These are phyloP conservation scores for Cantharis nigra DNA, from an alignment of 2,888 invertebrate species.

Conservation along the genomic window DNA sequence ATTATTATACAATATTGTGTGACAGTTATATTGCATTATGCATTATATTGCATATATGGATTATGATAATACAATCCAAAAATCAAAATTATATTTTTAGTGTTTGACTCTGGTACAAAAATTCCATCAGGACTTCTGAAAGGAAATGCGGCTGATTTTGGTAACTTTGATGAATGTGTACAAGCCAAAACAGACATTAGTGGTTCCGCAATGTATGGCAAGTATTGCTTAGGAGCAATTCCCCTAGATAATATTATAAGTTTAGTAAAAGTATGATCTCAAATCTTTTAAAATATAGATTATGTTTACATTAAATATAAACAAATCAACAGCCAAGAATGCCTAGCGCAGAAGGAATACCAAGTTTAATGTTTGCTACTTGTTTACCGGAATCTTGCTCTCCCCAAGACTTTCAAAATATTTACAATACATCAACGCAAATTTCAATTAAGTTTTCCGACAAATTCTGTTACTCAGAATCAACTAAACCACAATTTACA, in stretches of 20 bases:
- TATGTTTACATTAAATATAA: background rate
- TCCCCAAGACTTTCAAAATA: background rate
- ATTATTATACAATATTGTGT: background rate
- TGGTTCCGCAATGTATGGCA: conserved; percentile 1
- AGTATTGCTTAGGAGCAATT: conserved; percentile 26
- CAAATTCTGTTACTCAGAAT: background rate
- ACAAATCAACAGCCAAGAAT: background rate
- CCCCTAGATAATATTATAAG: background rate
- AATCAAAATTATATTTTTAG: background rate
- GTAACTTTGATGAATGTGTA: background rate
- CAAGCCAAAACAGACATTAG: background rate
- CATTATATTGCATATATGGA: too few relatives aligned
- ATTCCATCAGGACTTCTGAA: background rate
- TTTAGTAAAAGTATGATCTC: too few relatives aligned
- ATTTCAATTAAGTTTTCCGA: background rate
- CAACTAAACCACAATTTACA: conserved; percentile 3
- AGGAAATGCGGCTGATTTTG: background rate
- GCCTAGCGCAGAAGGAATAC: background rate
- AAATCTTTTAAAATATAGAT: too few relatives aligned
- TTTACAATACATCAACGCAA: background rate
- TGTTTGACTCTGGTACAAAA: background rate
- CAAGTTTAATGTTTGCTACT: conserved; percentile 3
- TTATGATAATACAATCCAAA: background rate
- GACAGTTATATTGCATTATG: background rate
- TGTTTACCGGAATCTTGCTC: conserved; percentile 23